A percentile compares a stretch with the other conserved stretches of the same genome.
Evolutionary conservation across 2,113 vertebrate genomes (phyloP).

Genomic region (Bagarius yarrelli): DNA sequence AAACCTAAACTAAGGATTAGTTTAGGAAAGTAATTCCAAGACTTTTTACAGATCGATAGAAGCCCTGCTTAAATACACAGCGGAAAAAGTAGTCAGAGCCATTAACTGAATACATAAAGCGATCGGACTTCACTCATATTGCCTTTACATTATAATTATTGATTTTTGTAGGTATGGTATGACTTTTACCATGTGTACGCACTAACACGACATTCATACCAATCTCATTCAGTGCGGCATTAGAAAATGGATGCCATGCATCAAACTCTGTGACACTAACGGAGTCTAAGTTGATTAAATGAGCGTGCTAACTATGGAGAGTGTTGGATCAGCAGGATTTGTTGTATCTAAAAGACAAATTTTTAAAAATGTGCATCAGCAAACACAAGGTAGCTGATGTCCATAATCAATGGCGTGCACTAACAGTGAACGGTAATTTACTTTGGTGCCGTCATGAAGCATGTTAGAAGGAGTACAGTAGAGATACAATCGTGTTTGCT

Average conservation of each 20-base stretch:
- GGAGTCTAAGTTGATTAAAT: slow-evolving; percentile 5
- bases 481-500: too few species aligned
- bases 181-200: not conserved
- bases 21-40: too few species aligned
- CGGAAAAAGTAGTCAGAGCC: too few species aligned
- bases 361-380: slow-evolving; percentile 27
- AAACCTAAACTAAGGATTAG: too few species aligned
- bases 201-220: not conserved
- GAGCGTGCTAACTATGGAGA: slow-evolving; percentile 1
- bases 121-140: too few species aligned
- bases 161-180: too few species aligned
- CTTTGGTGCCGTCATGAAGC: slow-evolving; percentile 42
- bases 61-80: too few species aligned
- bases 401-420: slow-evolving; percentile 8
- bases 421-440: slow-evolving; percentile 52
- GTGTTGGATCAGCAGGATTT: slow-evolving; percentile 9
- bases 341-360: slow-evolving; percentile 32
- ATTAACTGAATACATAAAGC: too few species aligned
- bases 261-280: not conserved
- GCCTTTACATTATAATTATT: too few species aligned
- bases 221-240: not conserved
- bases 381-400: slow-evolving; percentile 29
- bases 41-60: too few species aligned
- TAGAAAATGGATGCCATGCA: slow-evolving; percentile 14
- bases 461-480: not conserved